A percentile compares a stretch with the other conserved stretches of the same genome.
Evolutionary conservation across 2,888 invertebrate genomes (phyloP).

Genomic region (Troides helena): DNA sequence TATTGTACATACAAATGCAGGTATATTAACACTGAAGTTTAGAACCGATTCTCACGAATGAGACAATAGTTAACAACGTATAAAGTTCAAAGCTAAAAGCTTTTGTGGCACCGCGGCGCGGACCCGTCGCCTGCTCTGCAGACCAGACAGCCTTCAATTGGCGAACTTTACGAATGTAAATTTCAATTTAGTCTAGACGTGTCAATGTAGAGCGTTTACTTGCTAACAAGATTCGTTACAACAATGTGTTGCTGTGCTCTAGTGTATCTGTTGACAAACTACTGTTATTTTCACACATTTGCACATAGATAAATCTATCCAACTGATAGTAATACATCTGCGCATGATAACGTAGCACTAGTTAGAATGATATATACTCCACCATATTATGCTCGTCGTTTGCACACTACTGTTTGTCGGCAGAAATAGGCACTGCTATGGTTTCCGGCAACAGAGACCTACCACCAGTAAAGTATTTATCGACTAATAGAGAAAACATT

Average conservation of each 20-base stretch:
- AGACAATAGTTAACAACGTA: constrained; percentile 21
- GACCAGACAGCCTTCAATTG: constrained; percentile 30
- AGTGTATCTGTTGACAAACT: background rate
- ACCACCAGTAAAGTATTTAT: too few relatives aligned
- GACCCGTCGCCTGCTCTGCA: constrained; percentile 19
- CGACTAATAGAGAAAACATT: too few relatives aligned
- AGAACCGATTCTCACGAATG: constrained; percentile 1
- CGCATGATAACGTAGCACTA: too few relatives aligned
- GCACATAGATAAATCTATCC: too few relatives aligned
- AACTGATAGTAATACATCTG: too few relatives aligned
- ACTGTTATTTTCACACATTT: too few relatives aligned
- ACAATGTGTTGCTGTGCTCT: constrained; percentile 11
- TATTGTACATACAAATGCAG: background rate
- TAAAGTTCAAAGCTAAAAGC: constrained; percentile 27
- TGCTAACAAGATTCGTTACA: constrained; percentile 66
- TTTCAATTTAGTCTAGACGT: constrained; percentile 69
- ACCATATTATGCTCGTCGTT: too few relatives aligned
- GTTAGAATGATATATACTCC: too few relatives aligned
- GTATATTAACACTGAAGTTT: constrained; percentile 1
- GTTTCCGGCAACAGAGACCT: too few relatives aligned
- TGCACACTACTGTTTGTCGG: too few relatives aligned
- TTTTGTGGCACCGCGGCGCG: constrained; percentile 15
- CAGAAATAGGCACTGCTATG: too few relatives aligned
- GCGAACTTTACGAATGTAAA: constrained; percentile 57
- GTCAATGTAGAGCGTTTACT: constrained; percentile 57